These are phyloP conservation scores for Oreochromis grahami DNA, from an alignment of 2,797 vertebrate genomes.

Conservation along the genomic window DNA sequence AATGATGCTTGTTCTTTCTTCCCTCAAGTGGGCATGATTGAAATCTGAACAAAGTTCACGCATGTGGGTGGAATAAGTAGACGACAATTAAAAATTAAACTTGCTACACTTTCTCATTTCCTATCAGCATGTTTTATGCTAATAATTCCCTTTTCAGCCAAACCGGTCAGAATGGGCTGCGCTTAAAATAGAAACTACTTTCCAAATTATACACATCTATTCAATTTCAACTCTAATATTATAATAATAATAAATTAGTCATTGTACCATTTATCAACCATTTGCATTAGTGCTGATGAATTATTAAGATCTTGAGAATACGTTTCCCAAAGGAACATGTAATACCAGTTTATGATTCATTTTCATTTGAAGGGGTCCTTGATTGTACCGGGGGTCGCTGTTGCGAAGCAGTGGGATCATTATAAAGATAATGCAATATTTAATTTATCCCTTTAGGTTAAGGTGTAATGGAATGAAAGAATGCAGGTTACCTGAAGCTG, in stretches of 20 bases:
- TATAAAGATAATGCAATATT: slow-evolving; percentile 7
- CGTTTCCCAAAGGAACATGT: slow-evolving; percentile 65
- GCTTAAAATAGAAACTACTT: slow-evolving; percentile 67
- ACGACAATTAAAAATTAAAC: slow-evolving; percentile 15
- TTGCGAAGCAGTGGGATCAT: slow-evolving; percentile 5
- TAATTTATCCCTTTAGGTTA: slow-evolving; percentile 9
- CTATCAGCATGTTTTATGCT: slow-evolving; percentile 47
- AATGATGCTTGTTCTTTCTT: not conserved
- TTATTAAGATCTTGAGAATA: slow-evolving; percentile 73
- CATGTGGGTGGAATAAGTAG: slow-evolving; percentile 7
- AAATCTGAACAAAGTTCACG: not conserved
- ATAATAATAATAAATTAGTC: slow-evolving; percentile 77
- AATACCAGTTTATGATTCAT: slow-evolving; percentile 61
- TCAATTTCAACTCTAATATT: slow-evolving; percentile 71
- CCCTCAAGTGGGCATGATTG: not conserved
- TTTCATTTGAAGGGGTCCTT: slow-evolving; percentile 13
- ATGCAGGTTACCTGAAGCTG: not conserved
- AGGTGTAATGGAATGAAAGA: not conserved
- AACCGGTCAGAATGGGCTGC: slow-evolving; percentile 13
- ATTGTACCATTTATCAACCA: slow-evolving; percentile 73
- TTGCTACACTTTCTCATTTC: slow-evolving; percentile 30
- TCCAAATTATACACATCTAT: slow-evolving; percentile 64
- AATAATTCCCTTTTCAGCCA: slow-evolving; percentile 20
- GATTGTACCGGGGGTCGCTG: not conserved
- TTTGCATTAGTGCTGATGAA: slow-evolving; percentile 71